Evolutionary conservation across 2,797 vertebrate genomes (phyloP), one percentile per base, ranked within the genome.

Genomic region (Gallinago stenura): DNA sequence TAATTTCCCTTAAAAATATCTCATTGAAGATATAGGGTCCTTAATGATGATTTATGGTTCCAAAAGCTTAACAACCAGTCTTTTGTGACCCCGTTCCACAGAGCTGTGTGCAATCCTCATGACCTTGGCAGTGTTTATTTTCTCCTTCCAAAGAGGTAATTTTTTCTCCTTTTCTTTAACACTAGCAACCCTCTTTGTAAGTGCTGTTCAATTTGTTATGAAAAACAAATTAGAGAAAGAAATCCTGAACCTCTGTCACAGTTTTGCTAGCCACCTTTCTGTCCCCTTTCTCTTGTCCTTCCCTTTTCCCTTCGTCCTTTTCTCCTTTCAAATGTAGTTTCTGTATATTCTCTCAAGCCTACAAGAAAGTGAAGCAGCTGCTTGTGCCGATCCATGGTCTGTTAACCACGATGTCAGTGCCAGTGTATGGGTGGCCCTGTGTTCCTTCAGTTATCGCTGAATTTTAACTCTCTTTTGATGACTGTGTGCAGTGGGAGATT

Each of bases 11-110:
- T 65, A 76, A 89, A 51, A 79, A 58, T 25, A 72, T 9, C 11
- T 69, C 15, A 51, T 12, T 84, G 78, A 91, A 92, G 37, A 51
- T 22, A 43, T 14, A 83, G 79, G 58, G 70, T 48, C 35, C 35
- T 82, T 94, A 93, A 91, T 83, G 75, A 73, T n/a, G 43, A 94
- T 95, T 73, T 89, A 89, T 64, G 39, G 7, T 26, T 83, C 30
- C 41, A 45, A 66, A 89, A 76, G 15, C 30, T 89, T 70, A 82
- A 65, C 46, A 87, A 61, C 62, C 51, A 73, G 5, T 76, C 12
- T 79, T 88, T 58, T 60, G 43, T 37, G 33, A 76, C 20, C 68
- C 10, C 4, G 1, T 80, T 95, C 87, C 66, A 79, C 43, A 77
- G 70, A 65, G 17, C 31, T 58, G 2, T 26, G 35, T 57, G 12